A percentile compares a stretch with the other conserved stretches of the same genome.
Conservation (phyloP, 1,140 invertebrate species). For the Oryctes rhinoceros region DNA sequence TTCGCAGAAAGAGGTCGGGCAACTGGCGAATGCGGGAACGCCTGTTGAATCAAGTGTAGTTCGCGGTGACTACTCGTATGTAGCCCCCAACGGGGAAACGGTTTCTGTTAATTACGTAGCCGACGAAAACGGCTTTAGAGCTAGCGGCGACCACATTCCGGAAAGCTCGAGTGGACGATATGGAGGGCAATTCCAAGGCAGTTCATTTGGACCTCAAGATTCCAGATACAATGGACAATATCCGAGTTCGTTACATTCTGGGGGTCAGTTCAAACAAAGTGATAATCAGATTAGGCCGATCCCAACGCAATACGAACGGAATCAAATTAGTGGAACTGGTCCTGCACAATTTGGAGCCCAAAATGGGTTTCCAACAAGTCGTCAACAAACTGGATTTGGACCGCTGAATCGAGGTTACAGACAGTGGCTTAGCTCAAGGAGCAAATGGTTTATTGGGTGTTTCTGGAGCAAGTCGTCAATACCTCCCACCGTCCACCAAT, state of each 20-base stretch:
- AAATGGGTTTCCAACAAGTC: not conserved
- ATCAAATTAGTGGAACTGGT: not conserved
- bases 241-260: not conserved
- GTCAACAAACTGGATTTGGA: not conserved
- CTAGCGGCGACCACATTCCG: constrained; percentile 44
- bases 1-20: constrained; percentile 60
- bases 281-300: not conserved
- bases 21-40: constrained; percentile 65
- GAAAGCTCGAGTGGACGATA: not conserved
- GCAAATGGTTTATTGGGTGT: not conserved
- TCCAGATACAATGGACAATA: not conserved
- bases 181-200: not conserved
- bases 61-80: constrained; percentile 70
- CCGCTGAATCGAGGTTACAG: not conserved
- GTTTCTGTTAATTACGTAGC: constrained; percentile 44
- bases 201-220: not conserved
- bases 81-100: constrained; percentile 64
- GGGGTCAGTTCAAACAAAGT: not conserved
- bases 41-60: constrained; percentile 66
- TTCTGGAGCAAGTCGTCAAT: not conserved
- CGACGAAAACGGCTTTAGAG: constrained; percentile 48
- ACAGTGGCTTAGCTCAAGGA: not conserved
- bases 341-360: not conserved
- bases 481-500: not conserved
- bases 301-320: not conserved